Base-by-base conservation (phyloP, 2,797 vertebrate species). In the Crotalus adamanteus region DNA sequence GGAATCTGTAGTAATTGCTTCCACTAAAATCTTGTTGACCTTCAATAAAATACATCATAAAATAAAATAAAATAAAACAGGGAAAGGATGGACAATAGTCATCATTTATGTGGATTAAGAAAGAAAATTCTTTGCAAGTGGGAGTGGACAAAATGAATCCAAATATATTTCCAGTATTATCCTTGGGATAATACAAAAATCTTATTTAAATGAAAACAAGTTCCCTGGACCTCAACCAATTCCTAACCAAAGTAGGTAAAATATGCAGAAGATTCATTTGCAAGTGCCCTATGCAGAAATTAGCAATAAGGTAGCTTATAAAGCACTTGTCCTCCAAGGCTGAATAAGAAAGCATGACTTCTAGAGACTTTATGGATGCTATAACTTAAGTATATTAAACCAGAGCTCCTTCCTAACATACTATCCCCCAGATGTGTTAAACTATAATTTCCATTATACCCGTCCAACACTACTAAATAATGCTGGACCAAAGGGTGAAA, bases 1-100 rank as follows among this genome's bases (percentile, higher is more conserved):
- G 47, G 28, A 37, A 88, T 90, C 73, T 53, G 87, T 73, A 97
- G 78, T 20, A 94, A 18, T 89, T 6, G 63, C 60, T 91, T 55
- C 78, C 37, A 78, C 83, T 93, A 73, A 16, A 90, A 0, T 73
- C 90, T 91, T 6, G 16, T 91, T 20, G 57, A 93, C 87, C 57
- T 73, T 73, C 69, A 37, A 73, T 31, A 31, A 31, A 13, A 93
- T 53, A 94, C 92, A 91, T 73, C 91, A 53, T 53, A 53, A 53
- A 53, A 53, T 9, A 53, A 53, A 53, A 53, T 9, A 11, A 26
- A 92, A 95, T 89, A 88, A 89, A 92, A 93, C 87, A 6, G 90
- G 92, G 53, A 65, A 26, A 88, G 87, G 88, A 28, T 94, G 93
- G 93, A 91, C 83, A 42, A 53, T 18, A 92, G 6, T 37, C 0